Evolutionary conservation across 2,113 vertebrate genomes (phyloP).

Genomic region (Ifrita kowaldi): DNA sequence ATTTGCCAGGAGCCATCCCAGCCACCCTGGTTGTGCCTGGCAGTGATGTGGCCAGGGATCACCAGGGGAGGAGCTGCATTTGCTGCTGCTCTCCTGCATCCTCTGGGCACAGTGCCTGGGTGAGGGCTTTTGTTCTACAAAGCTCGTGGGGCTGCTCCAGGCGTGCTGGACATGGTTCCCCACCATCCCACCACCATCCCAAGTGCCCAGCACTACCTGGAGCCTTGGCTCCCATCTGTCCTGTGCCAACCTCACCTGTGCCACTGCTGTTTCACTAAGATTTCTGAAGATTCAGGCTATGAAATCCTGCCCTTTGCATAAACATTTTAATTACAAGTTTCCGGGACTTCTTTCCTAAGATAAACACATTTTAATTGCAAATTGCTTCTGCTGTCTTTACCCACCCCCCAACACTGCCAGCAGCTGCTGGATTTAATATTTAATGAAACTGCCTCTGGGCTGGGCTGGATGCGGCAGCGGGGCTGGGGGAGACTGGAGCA

Average conservation of each 20-base stretch:
- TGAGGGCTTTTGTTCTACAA: fast-evolving
- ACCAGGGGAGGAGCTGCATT: not conserved
- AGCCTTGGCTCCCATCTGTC: not conserved
- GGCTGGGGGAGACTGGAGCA: not conserved
- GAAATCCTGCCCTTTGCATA: conserved; percentile 1
- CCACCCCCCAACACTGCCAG: not conserved
- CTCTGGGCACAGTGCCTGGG: not conserved
- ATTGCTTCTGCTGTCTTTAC: conserved; percentile 32
- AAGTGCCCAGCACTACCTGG: fast-evolving
- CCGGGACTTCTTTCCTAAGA: conserved; percentile 8
- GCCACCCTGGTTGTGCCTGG: not conserved
- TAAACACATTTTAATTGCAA: conserved; percentile 60
- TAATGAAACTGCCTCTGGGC: not conserved
- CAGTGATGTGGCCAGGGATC: no score
- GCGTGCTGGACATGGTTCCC: fast-evolving
- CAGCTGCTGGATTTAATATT: conserved; percentile 39
- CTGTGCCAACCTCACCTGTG: not conserved
- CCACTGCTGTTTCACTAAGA: not conserved
- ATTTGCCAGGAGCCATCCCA: not conserved
- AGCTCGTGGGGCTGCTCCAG: not conserved
- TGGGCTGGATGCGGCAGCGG: not conserved
- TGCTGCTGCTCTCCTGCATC: fast-evolving
- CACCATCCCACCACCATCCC: fast-evolving
- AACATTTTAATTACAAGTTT: conserved; percentile 42
- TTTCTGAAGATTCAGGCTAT: not conserved